phyloP scores from a whole-genome alignment of 2,888 invertebrate genomes.

The Hololepta plana region DNA sequence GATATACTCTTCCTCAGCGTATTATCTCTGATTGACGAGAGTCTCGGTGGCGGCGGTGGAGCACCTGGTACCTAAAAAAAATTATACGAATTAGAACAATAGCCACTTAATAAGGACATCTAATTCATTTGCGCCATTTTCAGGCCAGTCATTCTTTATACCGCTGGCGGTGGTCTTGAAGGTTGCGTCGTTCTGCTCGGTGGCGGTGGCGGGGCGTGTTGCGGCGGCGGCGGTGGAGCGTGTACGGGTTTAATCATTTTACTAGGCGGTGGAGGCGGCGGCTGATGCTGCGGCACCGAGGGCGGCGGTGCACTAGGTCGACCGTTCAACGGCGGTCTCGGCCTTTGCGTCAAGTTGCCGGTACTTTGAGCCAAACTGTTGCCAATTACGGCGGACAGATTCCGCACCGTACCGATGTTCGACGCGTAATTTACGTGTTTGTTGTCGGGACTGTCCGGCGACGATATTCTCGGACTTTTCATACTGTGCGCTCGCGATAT shows the following conservation, averaged over 20 bases:
- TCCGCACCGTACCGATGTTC: constrained; percentile 26
- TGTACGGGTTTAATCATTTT: constrained; percentile 22
- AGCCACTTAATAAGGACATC: too few species aligned
- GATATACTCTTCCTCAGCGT: too few species aligned
- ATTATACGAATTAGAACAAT: too few species aligned
- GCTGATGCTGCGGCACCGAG: constrained; percentile 26
- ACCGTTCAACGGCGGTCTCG: constrained; percentile 18
- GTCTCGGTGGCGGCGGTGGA: constrained; percentile 39
- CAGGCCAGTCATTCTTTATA: too few species aligned
- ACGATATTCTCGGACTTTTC: constrained; percentile 57
- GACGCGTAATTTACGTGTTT: constrained; percentile 12
- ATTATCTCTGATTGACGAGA: constrained; percentile 38
- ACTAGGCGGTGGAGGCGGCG: constrained; percentile 24
- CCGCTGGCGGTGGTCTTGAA: constrained; percentile 17
- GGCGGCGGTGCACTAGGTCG: constrained; percentile 25
- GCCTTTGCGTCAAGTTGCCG: constrained; percentile 15
- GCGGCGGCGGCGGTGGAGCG: constrained; percentile 24
- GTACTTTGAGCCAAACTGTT: constrained; percentile 29
- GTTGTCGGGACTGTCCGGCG: constrained; percentile 29
- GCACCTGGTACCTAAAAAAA: constrained; percentile 18
- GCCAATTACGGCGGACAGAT: constrained; percentile 30
- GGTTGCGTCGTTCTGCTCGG: constrained; percentile 11
- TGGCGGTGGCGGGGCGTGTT: constrained; percentile 16
- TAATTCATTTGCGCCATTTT: too few species aligned
- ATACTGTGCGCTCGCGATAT: constrained; percentile 69